phyloP scores from a whole-genome alignment of 2,113 vertebrate species.

The Pangasianodon gigas region DNA sequence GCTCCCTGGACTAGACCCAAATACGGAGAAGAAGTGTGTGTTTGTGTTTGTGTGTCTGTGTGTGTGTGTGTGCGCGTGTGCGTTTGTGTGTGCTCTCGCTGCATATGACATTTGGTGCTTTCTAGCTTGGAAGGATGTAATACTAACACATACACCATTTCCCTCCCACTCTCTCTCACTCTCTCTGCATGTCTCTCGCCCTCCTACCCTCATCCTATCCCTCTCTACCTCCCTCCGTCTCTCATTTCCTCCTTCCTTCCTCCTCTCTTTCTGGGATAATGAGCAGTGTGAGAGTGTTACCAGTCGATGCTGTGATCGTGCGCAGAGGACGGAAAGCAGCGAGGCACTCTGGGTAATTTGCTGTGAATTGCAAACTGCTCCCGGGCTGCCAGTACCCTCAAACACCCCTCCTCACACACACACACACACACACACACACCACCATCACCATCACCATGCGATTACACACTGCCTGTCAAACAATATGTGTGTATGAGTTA shows the following conservation, averaged over 20 bases:
- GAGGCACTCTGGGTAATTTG: conserved; percentile 50
- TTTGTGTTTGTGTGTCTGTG: conserved; percentile 16
- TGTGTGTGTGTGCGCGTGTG: no score
- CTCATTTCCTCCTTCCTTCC: conserved; percentile 24
- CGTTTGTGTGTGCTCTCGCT: no score
- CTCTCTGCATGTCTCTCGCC: conserved; percentile 10
- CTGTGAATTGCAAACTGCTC: conserved; percentile 42
- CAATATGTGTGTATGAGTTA: not conserved
- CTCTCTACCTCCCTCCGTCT: conserved; percentile 8
- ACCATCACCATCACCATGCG: not conserved
- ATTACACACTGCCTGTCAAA: conserved; percentile 3
- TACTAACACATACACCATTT: not conserved
- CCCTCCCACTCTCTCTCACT: not conserved
- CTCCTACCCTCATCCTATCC: not conserved
- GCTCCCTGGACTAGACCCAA: not conserved
- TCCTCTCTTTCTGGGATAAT: conserved; percentile 11
- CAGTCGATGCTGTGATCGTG: not conserved
- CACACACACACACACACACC: conserved; percentile 11
- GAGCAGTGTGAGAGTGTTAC: conserved; percentile 18
- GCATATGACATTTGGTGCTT: not conserved
- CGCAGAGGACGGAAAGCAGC: conserved; percentile 12
- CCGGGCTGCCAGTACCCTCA: conserved; percentile 23
- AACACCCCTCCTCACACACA: not conserved
- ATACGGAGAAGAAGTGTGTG: not conserved
- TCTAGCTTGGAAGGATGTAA: conserved; percentile 1